Evolutionary conservation across 1,140 invertebrate genomes (phyloP), one percentile per base, ranked within the genome.

Genomic region (Drosophila saltans): DNA sequence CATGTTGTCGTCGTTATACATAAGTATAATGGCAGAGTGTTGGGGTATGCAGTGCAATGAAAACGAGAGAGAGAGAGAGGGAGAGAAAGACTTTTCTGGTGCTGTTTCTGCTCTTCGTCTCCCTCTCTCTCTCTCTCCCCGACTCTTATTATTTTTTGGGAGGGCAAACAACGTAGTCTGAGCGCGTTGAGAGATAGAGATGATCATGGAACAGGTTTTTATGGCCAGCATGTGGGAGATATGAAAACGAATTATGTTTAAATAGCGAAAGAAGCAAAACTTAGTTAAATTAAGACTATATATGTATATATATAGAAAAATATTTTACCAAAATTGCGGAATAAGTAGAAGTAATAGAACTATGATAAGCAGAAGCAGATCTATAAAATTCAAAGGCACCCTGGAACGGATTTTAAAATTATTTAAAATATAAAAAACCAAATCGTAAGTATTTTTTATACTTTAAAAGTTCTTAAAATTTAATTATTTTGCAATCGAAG

Each of bases 161-260:
- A n/a, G 28, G 62, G 63, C n/a, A 55, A 16, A 33, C 40, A 39
- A 24, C 26, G 61, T 16, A 45, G 9, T 10, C 39, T 62, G 45
- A 60, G 72, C 11, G 33, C 58, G 56, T 45, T 70, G 59, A 70
- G 59, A 55, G 11, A 43, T 43, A 5, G 11, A n/a, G 16, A 16
- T 33, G 33, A 8, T 39, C 48, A 28, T 60, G 57, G 64, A 83
- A 79, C 76, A 56, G 72, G 80, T 83, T 88, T 86, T 72, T 48
- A 58, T 69, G 62, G 62, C 41, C 60, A 7, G 30, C 33, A 81
- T 75, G 70, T 61, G 52, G 16, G 72, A 84, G 81, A 84, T 83
- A 80, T 83, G 66, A 84, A 72, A 83, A 58, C 65, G 65, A 79
- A 79, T 79, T 76, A 76, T 70, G 73, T 77, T 65, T 75, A 63